Percentiles rank a stretch among this genome's conserved stretches.
Evolutionary conservation across 1,140 invertebrate species (phyloP).

Genomic region (Drosophila pruinosa): DNA sequence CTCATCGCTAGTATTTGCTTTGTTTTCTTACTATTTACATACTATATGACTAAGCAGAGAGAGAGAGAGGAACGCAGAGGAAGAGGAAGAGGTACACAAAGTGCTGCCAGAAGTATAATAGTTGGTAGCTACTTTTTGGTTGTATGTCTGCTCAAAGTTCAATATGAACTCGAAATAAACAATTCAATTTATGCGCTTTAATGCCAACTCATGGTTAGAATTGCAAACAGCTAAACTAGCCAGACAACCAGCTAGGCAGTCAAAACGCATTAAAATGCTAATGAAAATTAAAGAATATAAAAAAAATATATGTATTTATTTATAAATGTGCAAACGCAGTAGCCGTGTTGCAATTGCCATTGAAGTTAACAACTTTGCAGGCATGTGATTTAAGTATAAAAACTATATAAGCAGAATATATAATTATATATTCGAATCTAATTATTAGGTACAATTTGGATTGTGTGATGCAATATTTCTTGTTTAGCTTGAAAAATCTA

Average conservation of each 20-base stretch:
- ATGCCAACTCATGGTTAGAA: slow-evolving; percentile 62
- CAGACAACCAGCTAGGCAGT: slow-evolving; percentile 30
- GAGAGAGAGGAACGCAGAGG: background rate
- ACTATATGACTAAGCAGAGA: slow-evolving; percentile 36
- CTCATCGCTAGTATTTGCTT: slow-evolving; percentile 49
- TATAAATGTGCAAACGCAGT: background rate
- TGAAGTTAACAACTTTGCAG: slow-evolving; percentile 19
- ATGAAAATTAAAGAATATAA: slow-evolving; percentile 34
- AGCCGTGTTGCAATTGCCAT: slow-evolving; percentile 19
- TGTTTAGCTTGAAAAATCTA: background rate
- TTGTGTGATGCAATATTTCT: background rate
- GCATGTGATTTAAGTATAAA: slow-evolving; percentile 43
- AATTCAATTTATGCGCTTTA: slow-evolving; percentile 15
- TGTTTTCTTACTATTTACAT: slow-evolving; percentile 29
- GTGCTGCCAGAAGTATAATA: slow-evolving; percentile 6
- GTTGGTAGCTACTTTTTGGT: slow-evolving; percentile 21
- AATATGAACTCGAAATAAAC: slow-evolving; percentile 3
- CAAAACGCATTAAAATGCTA: slow-evolving; percentile 61
- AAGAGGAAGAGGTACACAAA: too few relatives aligned
- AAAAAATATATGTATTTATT: background rate
- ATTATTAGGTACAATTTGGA: background rate
- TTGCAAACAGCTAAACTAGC: slow-evolving; percentile 19
- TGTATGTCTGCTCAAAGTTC: slow-evolving; percentile 39
- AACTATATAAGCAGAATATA: slow-evolving; percentile 3
- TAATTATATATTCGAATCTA: background rate